phyloP scores from a whole-genome alignment of 92 coral and sea anemone species.

The Zoanthus gigantus region DNA sequence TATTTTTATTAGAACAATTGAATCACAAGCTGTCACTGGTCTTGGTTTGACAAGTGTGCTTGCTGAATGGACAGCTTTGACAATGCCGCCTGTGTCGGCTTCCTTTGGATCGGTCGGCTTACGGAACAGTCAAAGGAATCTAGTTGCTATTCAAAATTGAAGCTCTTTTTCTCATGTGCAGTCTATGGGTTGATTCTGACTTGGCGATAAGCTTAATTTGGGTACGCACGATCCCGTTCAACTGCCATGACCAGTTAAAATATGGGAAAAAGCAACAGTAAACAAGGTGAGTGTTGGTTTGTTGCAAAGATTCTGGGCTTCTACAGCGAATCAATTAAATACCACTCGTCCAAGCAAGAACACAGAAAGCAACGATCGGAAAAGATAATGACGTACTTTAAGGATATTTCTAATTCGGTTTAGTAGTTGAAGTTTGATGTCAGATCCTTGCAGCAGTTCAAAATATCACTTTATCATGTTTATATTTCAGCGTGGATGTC shows the following conservation, averaged over 20 bases:
- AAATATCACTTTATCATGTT: constrained; percentile 35
- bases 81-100: constrained; percentile 43
- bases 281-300: constrained; percentile 74
- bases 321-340: constrained; percentile 25
- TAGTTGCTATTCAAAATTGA: constrained; percentile 31
- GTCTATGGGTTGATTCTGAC: constrained; percentile 7
- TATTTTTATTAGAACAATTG: constrained; percentile 88
- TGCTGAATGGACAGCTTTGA: constrained; percentile 49
- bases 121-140: constrained; percentile 21
- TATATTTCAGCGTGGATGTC: constrained; percentile 95
- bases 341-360: constrained; percentile 32
- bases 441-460: constrained; percentile 19
- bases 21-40: constrained; percentile 88
- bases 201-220: constrained; percentile 1
- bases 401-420: not conserved
- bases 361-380: constrained; percentile 59
- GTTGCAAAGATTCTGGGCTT: constrained; percentile 8
- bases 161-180: constrained; percentile 44
- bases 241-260: constrained; percentile 32
- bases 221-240: constrained; percentile 25
- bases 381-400: constrained; percentile 61
- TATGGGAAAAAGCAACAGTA: constrained; percentile 90
- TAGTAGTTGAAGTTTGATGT: not conserved
- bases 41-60: constrained; percentile 65
- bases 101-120: constrained; percentile 46